These are phyloP conservation scores for Argyrosomus japonicus DNA, from an alignment of 2,113 vertebrate genomes.

Conservation along the genomic window DNA sequence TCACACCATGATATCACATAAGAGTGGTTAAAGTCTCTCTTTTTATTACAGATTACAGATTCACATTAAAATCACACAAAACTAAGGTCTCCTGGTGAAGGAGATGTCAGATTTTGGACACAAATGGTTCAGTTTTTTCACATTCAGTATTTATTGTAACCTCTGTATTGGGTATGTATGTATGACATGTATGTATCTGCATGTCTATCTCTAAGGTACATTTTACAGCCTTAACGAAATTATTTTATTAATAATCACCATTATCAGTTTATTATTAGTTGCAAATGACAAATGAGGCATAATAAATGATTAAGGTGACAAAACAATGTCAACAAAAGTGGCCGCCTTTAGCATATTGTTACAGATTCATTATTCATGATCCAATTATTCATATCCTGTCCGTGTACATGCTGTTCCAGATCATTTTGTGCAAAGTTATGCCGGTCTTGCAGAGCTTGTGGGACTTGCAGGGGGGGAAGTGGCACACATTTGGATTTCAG, in stretches of 20 bases:
- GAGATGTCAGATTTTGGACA: background rate
- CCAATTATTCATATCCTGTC: background rate
- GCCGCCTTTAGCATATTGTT: background rate
- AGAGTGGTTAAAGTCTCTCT: background rate
- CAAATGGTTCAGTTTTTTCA: background rate
- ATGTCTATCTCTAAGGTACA: background rate
- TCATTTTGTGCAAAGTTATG: constrained; percentile 17
- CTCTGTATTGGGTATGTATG: background rate
- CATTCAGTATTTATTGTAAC: background rate
- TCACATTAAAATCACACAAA: background rate
- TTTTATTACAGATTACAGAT: background rate
- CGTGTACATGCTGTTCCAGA: background rate
- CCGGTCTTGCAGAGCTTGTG: constrained; percentile 21
- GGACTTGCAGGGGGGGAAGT: constrained; percentile 16
- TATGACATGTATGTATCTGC: background rate
- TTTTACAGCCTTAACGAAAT: background rate
- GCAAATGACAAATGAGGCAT: background rate
- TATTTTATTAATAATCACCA: background rate
- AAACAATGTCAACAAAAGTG: background rate
- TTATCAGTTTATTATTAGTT: background rate
- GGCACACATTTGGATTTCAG: constrained; percentile 77
- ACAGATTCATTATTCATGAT: background rate
- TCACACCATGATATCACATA: background rate
- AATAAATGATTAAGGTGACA: background rate
- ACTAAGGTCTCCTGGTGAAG: background rate